These are phyloP conservation scores for Crypturellus undulatus DNA, from an alignment of 2,113 vertebrate species.

Conservation along the genomic window DNA sequence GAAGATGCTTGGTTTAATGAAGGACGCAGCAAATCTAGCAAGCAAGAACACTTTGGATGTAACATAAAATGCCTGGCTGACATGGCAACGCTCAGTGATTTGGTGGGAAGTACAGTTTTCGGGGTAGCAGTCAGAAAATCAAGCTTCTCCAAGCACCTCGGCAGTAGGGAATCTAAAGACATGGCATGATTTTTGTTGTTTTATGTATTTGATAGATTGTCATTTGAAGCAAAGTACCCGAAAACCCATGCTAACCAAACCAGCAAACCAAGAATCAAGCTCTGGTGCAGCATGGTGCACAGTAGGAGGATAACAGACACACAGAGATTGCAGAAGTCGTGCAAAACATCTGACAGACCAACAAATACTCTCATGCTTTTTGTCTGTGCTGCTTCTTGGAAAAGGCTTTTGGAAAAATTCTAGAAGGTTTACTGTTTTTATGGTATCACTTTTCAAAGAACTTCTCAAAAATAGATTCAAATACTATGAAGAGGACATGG, in stretches of 20 bases:
- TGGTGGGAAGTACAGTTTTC: background rate
- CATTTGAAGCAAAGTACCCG: background rate
- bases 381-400: background rate
- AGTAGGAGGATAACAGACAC: background rate
- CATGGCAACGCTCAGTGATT: background rate
- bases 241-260: background rate
- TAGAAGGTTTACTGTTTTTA: background rate
- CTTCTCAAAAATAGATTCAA: background rate
- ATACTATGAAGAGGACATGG: background rate
- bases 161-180: background rate
- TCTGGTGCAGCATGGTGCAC: background rate
- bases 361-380: background rate
- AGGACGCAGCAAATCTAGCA: background rate
- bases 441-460: background rate
- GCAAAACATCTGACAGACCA: background rate
- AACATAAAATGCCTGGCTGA: background rate
- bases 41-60: background rate
- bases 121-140: background rate
- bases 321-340: background rate
- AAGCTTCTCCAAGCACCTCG: background rate
- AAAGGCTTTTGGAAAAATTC: background rate
- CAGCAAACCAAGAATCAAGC: background rate
- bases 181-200: background rate
- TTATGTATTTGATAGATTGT: background rate
- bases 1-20: background rate